Base-by-base conservation (phyloP, 2,113 vertebrate species). In the Solenodon paradoxus region DNA sequence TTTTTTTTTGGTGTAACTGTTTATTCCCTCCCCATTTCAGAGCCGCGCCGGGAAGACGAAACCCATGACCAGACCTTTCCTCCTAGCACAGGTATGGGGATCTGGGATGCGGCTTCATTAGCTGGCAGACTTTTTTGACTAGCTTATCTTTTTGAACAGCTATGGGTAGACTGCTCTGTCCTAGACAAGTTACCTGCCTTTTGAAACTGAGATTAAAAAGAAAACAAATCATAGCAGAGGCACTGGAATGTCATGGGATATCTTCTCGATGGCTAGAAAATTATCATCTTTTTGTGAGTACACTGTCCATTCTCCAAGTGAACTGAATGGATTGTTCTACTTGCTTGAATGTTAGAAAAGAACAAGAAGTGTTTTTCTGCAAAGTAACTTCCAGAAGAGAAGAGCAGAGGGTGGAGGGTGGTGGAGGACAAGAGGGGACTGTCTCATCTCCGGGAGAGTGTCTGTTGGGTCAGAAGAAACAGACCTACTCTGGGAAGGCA, bases 171-270 rank as follows among this genome's bases (percentile, higher is more conserved):
- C 38, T 74, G 49, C 45, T 88, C 24, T 81, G 32, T 9, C 10
- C 5, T 11, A 89, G 26, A 16, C 9, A 75, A 85, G 17, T 77
- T 82, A 64, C 30, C 69, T 90, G 26, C 71, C 66, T 74, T 66
- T 95, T 74, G 22, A 88, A 92, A 84, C 12, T 79, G 61, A 97
- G 53, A 95, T 66, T 47, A 40, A 83, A 97, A 96, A 59, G 8
- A 94, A 93, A 90, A n/a, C n/a, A 69, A 89, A 85, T 38, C 71
- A 75, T n/a, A n/a, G 38, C 35, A 59, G 47, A 92, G 74, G 72
- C 88, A 91, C 82, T 95, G 24, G 51, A 66, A 82, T 86, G 53
- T 77, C 78, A 51, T 47, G 30, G 59, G 38, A 94, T n/a, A 80
- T 57, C 13, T 32, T 95, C 26, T 30, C 45, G 20, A 80, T 28